Evolutionary conservation across 2,113 vertebrate genomes (phyloP), one percentile per base, ranked within the genome.

Genomic region (Urocynchramus pylzowi): DNA sequence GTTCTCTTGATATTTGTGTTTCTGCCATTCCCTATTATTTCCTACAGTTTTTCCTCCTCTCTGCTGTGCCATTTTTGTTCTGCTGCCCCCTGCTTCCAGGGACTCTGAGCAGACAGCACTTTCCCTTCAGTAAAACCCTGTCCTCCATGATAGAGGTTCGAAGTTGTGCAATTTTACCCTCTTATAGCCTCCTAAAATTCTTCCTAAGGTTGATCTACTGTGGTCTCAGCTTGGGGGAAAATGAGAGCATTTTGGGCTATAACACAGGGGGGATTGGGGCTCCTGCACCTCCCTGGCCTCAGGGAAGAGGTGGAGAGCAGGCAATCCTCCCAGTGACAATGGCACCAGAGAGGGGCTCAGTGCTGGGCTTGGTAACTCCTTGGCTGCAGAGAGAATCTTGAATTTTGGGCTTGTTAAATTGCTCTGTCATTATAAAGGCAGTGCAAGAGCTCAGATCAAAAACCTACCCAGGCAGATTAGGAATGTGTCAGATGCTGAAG

Each of bases 401-500:
- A 83, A 93, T 87, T 94, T 59, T 68, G 93, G 47, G 44, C 76
- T 67, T 59, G 23, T 64, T 95, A 81, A 96, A 92, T 76, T 70
- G 77, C 64, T 42, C 44, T 90, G 47, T 79, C 83, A 57, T 95
- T 91, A 84, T 7, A 83, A 50, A 56, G 37, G 47, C 86, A 84
- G 39, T 44, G 37, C 74, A 90, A 67, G 3, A 13, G 54, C 52
- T 96, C n/a, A 4, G 73, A 97, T 95, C 91, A 95, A 93, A 97
- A 93, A 81, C 30, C 41, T 73, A 97, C 60, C n/a, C 77, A 35
- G 27, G 60, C 79, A 92, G 85, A 97, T 95, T 94, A 96, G 50
- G 87, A 97, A 97, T 93, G 87, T 94, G 79, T 90, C 75, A 67
- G 56, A 90, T 90, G 84, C 90, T 11, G 92, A 97, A 97, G 69